Base-by-base conservation (phyloP, 2,113 vertebrate species). In the Tachysurus vachellii region DNA sequence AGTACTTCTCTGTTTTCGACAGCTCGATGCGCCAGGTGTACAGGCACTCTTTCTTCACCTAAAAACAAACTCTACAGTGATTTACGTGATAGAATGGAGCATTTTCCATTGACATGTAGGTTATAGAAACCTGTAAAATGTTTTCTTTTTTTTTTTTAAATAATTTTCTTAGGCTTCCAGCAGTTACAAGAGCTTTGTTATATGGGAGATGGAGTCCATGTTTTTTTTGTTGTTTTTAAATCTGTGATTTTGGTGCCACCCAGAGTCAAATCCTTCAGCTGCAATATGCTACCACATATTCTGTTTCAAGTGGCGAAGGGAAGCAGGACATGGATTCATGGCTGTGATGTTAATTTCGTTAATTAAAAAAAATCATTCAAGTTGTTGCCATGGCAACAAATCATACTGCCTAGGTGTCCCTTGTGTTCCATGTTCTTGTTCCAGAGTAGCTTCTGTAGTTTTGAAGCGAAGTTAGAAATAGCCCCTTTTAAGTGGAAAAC, bases 11-110 rank as follows among this genome's bases (percentile, higher is more conserved):
- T 3, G 98, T 99, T 94, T 98, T 99, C 12, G 98, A 95, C 91
- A 99, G 95, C 80, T 99, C 98, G 57, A 99, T 97, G 89, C 97
- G 92, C 98, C 98, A 99, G n/a, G 97, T 99, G 87, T 97, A 99
- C 12, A 97, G 88, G 87, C 95, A 96, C 86, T 98, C 97, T 91
- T 99, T 99, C 93, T 97, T 98, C 4, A 95, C 95, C 98, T 98
- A 92, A 88, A 84, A 75, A 59, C 88, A 42, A 82, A 88, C 80
- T 81, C 5, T 6, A 1, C 50, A 83, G 50, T 53, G 17, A 70
- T 28, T 19, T 36, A 42, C 79, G 59, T 42, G 54, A 56, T 7
- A 31, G 23, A 28, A 68, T 28, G 44, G 16, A 17, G 79, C n/a
- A 4, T 10, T 59, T 42, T 59, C 53, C 31, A 80, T 17, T 36